phyloP scores from a whole-genome alignment of 2,797 vertebrate genomes.

The Lithobates pipiens region DNA sequence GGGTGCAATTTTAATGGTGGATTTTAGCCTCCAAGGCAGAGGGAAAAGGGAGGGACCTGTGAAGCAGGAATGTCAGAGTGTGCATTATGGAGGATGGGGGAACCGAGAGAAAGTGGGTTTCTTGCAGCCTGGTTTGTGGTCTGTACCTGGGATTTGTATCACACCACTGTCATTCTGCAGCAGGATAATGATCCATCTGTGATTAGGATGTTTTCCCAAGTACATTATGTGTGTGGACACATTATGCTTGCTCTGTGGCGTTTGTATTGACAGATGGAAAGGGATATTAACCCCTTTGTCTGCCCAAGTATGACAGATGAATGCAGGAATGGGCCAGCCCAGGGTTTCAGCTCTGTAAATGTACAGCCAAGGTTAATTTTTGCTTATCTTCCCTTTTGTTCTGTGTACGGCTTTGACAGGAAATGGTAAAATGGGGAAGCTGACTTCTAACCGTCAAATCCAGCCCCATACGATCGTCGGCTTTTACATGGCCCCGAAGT shows the following conservation, averaged over 20 bases:
- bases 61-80: conserved; percentile 44
- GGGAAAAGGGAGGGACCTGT: conserved; percentile 41
- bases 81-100: conserved; percentile 16
- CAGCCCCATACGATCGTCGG: conserved; percentile 21
- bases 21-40: conserved; percentile 40
- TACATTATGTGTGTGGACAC: neutral
- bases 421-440: conserved; percentile 65
- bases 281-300: conserved; percentile 7
- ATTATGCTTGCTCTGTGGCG: neutral
- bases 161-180: neutral
- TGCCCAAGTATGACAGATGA: neutral
- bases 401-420: conserved; percentile 52
- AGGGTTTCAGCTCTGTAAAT: neutral
- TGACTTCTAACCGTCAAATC: conserved; percentile 39
- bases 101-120: neutral
- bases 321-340: neutral
- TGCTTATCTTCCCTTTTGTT: conserved; percentile 47
- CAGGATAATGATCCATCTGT: neutral
- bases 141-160: conserved; percentile 13
- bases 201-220: neutral
- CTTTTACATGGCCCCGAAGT: conserved; percentile 26
- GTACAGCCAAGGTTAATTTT: neutral
- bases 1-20: conserved; percentile 53
- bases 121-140: neutral
- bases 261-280: neutral